phyloP scores from a whole-genome alignment of 2,113 vertebrate species.

The Platanista minor region DNA sequence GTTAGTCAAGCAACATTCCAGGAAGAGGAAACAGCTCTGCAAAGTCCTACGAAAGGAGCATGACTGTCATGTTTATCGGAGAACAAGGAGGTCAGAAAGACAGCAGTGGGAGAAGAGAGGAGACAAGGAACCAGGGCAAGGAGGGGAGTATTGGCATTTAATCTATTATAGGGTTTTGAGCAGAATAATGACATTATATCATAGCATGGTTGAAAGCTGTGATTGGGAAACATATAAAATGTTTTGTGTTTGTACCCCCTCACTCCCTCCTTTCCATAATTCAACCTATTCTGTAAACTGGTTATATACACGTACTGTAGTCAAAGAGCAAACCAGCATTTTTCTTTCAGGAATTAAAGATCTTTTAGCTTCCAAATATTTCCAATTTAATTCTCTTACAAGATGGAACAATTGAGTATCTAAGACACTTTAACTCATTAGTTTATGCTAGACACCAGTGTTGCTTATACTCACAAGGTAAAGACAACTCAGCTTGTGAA shows the following conservation, averaged over 20 bases:
- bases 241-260: background rate
- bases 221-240: background rate
- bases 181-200: too few species aligned
- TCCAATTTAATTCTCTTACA: background rate
- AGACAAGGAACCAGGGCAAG: background rate
- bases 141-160: background rate
- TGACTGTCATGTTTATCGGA: background rate
- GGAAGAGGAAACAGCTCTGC: background rate
- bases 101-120: background rate
- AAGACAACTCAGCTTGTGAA: background rate
- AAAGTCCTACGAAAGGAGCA: background rate
- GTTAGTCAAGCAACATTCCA: background rate
- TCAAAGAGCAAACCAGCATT: background rate
- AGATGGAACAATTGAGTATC: background rate
- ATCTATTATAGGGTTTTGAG: background rate
- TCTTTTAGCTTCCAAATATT: background rate
- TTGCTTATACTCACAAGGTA: background rate
- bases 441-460: background rate
- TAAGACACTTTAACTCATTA: background rate
- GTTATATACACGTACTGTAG: background rate
- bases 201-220: background rate
- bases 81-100: background rate
- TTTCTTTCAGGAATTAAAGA: background rate
- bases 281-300: background rate
- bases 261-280: background rate